phyloP scores from a whole-genome alignment of 2,113 vertebrate species.

The Mus pahari region DNA sequence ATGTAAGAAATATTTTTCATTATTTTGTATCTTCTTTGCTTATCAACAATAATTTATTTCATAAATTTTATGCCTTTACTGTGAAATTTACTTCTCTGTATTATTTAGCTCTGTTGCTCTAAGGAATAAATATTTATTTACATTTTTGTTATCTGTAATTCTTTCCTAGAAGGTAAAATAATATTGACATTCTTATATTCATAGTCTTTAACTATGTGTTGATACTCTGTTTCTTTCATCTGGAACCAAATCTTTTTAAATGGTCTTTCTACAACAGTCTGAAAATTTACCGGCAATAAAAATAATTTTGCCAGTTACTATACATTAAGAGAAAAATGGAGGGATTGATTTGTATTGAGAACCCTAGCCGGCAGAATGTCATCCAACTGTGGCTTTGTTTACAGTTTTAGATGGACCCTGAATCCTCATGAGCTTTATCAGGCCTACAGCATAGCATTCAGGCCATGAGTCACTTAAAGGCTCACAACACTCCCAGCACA shows the following conservation, averaged over 20 bases:
- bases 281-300: slow-evolving; percentile 16
- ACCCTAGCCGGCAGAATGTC: not conserved
- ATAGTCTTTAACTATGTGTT: not conserved
- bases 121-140: slow-evolving; percentile 42
- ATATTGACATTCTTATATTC: not conserved
- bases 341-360: not conserved
- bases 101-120: not conserved
- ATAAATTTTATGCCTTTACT: not conserved
- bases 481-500: not conserved
- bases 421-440: not conserved
- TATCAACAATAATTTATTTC: not conserved
- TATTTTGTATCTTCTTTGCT: slow-evolving; percentile 16
- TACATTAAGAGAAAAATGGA: not conserved
- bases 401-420: not conserved
- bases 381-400: not conserved
- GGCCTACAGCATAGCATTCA: not conserved
- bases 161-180: slow-evolving; percentile 12
- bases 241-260: not conserved
- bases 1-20: slow-evolving; percentile 20
- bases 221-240: not conserved
- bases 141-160: not conserved
- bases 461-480: not conserved
- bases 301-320: slow-evolving; percentile 16
- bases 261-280: not conserved
- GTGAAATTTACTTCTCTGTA: slow-evolving; percentile 19